Base-by-base conservation (phyloP, 2,113 vertebrate genomes). In the Syngnathus scovelli region DNA sequence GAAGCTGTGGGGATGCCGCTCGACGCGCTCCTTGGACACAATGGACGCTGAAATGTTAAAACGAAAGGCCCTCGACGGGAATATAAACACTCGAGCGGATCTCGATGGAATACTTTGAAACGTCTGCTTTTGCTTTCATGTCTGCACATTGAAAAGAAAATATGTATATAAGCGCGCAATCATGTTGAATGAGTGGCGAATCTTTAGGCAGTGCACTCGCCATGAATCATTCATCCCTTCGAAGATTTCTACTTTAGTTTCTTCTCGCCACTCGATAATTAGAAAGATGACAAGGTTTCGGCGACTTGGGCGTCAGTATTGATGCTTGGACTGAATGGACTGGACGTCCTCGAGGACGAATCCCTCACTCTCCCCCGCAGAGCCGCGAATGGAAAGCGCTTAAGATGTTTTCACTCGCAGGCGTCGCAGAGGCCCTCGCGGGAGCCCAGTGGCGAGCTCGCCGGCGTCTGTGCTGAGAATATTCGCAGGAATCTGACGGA, bases 1-100 rank as follows among this genome's bases (percentile, higher is more conserved):
- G 65, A 78, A 74, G 65, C 76, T 67, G 61, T 27, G 9, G 79
- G 74, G 77, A 85, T 65, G 23, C 75, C 44, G 71, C 78, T 83
- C 49, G 0, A 70, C 68, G 71, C 71, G 56, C 56, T 71, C 80
- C 69, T 39, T 11, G 3, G 61, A 68, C 62, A 69, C 67, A 68
- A 69, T 62, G 49, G 52, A 75, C 71, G 36, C 68, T 60, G 23
- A 6, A 74, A 38, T 68, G 66, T 67, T 71, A 67, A 58, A 64
- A 67, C 49, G 36, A 70, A 64, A 23, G 59, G 67, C 36, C 48
- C 61, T 65, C 58, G 61, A 63, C 67, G n/a, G 68, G 70, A 43
- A 76, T 55, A 67, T 69, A 69, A 67, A 77, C 69, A 65, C 41
- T 61, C 52, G 38, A 61, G 67, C 66, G 46, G 79, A 75, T 64